phyloP scores from a whole-genome alignment of 2,797 vertebrate species.

The Leptoclinus maculatus region DNA sequence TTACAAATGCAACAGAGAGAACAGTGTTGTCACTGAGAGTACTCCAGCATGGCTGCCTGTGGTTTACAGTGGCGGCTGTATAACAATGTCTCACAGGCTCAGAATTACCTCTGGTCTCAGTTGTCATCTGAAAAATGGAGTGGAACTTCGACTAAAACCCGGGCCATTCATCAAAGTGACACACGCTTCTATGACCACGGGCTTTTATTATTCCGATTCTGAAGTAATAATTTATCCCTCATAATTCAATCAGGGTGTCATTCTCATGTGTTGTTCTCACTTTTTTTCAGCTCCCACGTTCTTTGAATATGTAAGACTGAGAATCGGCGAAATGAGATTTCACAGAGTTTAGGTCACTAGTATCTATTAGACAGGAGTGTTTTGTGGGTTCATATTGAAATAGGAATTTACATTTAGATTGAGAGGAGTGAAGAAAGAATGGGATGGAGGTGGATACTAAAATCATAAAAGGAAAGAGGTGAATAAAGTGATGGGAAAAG shows the following conservation, averaged over 20 bases:
- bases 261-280: slow-evolving; percentile 44
- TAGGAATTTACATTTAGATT: slow-evolving; percentile 62
- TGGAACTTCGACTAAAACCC: slow-evolving; percentile 52
- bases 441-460: not conserved
- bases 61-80: slow-evolving; percentile 21
- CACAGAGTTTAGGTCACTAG: slow-evolving; percentile 10
- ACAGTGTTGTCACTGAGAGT: slow-evolving; percentile 16
- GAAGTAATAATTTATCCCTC: slow-evolving; percentile 66
- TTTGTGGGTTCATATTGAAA: slow-evolving; percentile 34
- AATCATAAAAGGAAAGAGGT: not conserved
- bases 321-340: slow-evolving; percentile 45
- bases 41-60: slow-evolving; percentile 33
- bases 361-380: slow-evolving; percentile 35
- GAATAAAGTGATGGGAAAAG: not conserved
- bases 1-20: slow-evolving; percentile 56
- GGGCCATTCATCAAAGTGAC: slow-evolving; percentile 73
- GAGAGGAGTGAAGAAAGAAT: slow-evolving; percentile 12
- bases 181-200: slow-evolving; percentile 54
- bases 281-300: not conserved
- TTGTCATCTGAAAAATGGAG: slow-evolving; percentile 62
- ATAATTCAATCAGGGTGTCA: slow-evolving; percentile 70
- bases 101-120: slow-evolving; percentile 43
- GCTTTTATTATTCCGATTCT: slow-evolving; percentile 72
- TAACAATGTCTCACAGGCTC: slow-evolving; percentile 29
- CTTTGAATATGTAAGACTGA: slow-evolving; percentile 35